A percentile compares a stretch with the other conserved stretches of the same genome.
Conservation (phyloP, 2,113 vertebrate genomes). For the Copsychus sechellarum region DNA sequence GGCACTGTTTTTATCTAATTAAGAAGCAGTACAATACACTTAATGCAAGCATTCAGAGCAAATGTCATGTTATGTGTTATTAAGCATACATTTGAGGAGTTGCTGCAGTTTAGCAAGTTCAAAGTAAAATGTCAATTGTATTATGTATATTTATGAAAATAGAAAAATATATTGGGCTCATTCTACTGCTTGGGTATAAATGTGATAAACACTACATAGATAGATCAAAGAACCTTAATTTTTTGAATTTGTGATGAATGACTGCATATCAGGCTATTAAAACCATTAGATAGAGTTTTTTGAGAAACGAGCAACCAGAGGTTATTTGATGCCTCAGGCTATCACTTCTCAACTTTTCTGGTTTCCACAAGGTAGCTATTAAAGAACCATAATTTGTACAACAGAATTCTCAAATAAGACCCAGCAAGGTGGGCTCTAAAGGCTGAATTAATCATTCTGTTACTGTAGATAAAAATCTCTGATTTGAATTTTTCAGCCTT, state of each 20-base stretch:
- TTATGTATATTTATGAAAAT: conserved; percentile 15
- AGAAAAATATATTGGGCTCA: neutral
- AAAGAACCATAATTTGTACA: conserved; percentile 52
- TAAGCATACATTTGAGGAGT: conserved; percentile 3
- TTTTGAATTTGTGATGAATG: conserved; percentile 37
- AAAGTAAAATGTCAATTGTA: neutral
- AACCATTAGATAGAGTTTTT: conserved; percentile 29
- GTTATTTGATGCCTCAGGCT: conserved; percentile 47
- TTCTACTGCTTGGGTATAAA: neutral
- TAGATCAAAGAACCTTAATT: conserved; percentile 28
- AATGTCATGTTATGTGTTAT: neutral
- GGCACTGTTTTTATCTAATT: neutral
- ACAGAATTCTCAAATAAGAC: conserved; percentile 37
- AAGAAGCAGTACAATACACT: neutral
- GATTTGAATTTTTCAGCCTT: conserved; percentile 12
- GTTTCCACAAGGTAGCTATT: conserved; percentile 58
- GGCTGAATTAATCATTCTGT: conserved; percentile 27
- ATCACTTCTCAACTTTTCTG: conserved; percentile 36
- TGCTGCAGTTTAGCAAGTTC: neutral
- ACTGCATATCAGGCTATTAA: conserved; percentile 36
- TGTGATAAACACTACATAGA: neutral
- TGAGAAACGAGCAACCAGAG: conserved; percentile 49
- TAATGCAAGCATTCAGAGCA: neutral
- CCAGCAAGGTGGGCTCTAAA: conserved; percentile 45
- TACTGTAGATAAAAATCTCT: neutral